These are phyloP conservation scores for Odontamblyopus lacepedii DNA, from an alignment of 2,797 vertebrate species.

Conservation along the genomic window DNA sequence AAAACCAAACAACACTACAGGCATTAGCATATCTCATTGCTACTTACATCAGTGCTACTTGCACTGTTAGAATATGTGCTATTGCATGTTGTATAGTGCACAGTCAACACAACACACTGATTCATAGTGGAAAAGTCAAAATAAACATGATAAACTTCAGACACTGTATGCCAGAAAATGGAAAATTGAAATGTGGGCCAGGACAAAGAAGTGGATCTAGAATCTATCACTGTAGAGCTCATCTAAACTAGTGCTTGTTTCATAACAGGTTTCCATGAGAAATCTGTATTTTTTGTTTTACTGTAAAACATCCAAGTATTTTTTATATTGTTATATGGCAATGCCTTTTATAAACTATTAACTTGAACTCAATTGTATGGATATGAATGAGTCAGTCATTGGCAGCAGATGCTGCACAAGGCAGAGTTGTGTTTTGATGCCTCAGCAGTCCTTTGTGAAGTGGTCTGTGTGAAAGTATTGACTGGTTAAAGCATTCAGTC, in stretches of 20 bases:
- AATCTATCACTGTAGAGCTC: not conserved
- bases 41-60: slow-evolving; percentile 26
- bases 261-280: not conserved
- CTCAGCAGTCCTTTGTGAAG: slow-evolving; percentile 41
- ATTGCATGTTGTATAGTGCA: slow-evolving; percentile 58
- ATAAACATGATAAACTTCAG: not conserved
- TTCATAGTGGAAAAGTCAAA: not conserved
- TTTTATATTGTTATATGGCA: not conserved
- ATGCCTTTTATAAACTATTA: not conserved
- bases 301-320: not conserved
- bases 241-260: not conserved
- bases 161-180: slow-evolving; percentile 2
- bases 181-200: not conserved
- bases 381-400: not conserved
- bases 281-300: not conserved
- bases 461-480: slow-evolving; percentile 69
- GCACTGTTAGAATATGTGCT: not conserved
- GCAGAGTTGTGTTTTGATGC: slow-evolving; percentile 10
- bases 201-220: not conserved
- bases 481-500: slow-evolving; percentile 47
- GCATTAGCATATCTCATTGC: slow-evolving; percentile 44
- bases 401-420: slow-evolving; percentile 2
- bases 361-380: not conserved
- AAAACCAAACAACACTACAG: slow-evolving; percentile 25
- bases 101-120: slow-evolving; percentile 43